Base-by-base conservation (phyloP, 2,888 invertebrate genomes). In the Physocephala rufipes region DNA sequence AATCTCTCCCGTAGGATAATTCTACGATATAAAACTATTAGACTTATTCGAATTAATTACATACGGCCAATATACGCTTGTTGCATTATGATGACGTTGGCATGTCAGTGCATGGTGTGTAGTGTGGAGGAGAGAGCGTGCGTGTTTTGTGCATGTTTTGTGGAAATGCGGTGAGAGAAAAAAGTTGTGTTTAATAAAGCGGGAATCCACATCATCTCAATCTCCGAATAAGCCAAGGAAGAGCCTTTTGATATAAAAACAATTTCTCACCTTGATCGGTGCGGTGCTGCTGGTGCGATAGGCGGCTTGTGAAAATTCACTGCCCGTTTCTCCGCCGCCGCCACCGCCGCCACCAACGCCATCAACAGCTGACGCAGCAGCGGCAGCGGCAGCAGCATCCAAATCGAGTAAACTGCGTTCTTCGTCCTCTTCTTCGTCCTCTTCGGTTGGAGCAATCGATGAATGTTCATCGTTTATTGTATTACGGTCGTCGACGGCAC, bases 391-490 rank as follows among this genome's bases (percentile, higher is more conserved):
- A 16, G 24, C 28, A 58, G 58, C 58, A 47, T 82, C 80, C 63
- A 83, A 68, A 15, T 81, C 82, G 19, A 83, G 74, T 76, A 92
- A 88, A 78, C 91, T 90, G 76, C 90, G 88, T 77, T 93, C 92
- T 77, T 82, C 82, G 24, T 82, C 82, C 2, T 82, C 84, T 36
- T 77, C 77, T 43, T 91, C 58, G 15, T 58, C 58, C 16, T 58
- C 90, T 77, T 94, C 94, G 36, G 90, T 91, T 72, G 90, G 91
- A 67, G 91, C 87, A 81, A 92, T 90, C 26, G 91, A 90, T 64
- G 84, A 86, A 49, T 83, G 85, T 28, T 87, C 87, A 71, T 90
- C 89, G 51, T 90, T 83, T 36, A 79, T 78, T 68, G 81, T 79
- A 24, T 79, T 80, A 70, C 82, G 81, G 63, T 87, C 87, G 71